A percentile compares a stretch with the other conserved stretches of the same genome.
These are phyloP conservation scores for Ptychobarbus kaznakovi DNA, from an alignment of 2,797 vertebrate species.

Conservation along the genomic window DNA sequence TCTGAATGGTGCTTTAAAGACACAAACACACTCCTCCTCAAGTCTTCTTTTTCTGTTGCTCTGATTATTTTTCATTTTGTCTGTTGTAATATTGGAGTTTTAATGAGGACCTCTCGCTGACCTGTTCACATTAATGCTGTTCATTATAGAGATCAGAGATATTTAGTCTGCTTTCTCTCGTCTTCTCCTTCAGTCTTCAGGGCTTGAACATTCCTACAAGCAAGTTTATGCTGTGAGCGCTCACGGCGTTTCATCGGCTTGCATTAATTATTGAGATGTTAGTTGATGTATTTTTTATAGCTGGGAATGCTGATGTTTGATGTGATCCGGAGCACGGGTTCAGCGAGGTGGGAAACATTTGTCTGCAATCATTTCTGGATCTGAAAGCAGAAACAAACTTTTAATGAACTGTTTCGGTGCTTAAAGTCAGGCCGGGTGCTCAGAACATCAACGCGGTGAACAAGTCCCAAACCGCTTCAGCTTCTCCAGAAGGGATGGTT, in stretches of 20 bases:
- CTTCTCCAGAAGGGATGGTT: neutral
- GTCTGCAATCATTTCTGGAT: neutral
- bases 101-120: conserved; percentile 20
- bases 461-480: neutral
- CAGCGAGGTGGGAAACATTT: conserved; percentile 14
- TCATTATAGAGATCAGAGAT: conserved; percentile 22
- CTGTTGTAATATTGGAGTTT: neutral
- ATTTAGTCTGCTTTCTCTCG: neutral
- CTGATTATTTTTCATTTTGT: neutral
- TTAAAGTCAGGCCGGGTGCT: neutral
- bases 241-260: conserved; percentile 49
- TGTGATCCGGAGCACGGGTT: conserved; percentile 17
- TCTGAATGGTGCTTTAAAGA: neutral
- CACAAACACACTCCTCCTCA: neutral
- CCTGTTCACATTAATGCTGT: conserved; percentile 7
- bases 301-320: conserved; percentile 56
- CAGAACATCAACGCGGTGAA: neutral
- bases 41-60: neutral
- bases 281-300: conserved; percentile 76
- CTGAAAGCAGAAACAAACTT: neutral
- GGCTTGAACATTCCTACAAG: neutral
- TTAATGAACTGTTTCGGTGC: neutral
- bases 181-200: neutral
- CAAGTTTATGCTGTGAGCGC: conserved; percentile 25
- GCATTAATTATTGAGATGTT: conserved; percentile 77